These are phyloP conservation scores for Euwallacea similis DNA, from an alignment of 1,140 invertebrate species.

Conservation along the genomic window DNA sequence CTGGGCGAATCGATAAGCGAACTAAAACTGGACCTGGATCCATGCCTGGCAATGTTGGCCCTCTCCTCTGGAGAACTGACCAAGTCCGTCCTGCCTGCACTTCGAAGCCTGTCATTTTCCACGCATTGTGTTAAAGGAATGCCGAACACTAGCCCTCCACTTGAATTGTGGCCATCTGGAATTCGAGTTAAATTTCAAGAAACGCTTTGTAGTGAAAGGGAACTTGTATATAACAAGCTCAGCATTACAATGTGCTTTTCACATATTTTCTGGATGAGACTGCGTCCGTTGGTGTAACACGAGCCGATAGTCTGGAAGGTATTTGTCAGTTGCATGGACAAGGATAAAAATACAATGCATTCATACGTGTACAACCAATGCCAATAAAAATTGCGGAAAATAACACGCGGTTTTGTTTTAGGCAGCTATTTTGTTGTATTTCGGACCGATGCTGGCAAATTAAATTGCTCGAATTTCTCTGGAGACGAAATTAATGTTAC, in stretches of 20 bases:
- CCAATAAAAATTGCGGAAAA: conserved; percentile 12
- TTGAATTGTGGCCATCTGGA: conserved; percentile 45
- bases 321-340: conserved; percentile 17
- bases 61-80: conserved; percentile 43
- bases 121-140: conserved; percentile 79
- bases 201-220: background rate
- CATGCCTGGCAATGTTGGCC: conserved; percentile 58
- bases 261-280: no score
- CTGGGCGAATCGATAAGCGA: conserved; percentile 65
- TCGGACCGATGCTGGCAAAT: background rate
- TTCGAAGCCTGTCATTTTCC: conserved; percentile 68
- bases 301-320: no score
- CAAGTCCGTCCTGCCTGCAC: conserved; percentile 48
- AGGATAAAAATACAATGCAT: conserved; percentile 25
- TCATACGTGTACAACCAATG: conserved; percentile 5
- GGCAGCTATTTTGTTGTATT: background rate
- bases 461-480: background rate
- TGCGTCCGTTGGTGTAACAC: no score
- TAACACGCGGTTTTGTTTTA: background rate
- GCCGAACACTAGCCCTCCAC: conserved; percentile 75
- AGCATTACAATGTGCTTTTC: no score
- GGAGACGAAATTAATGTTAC: conserved; percentile 1
- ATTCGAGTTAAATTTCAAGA: conserved; percentile 32
- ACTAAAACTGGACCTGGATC: conserved; percentile 70
- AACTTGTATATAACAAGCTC: background rate